Percentiles rank a stretch among this genome's conserved stretches.
These are phyloP conservation scores for Clunio marinus DNA, from an alignment of 2,888 invertebrate species.

Conservation along the genomic window DNA sequence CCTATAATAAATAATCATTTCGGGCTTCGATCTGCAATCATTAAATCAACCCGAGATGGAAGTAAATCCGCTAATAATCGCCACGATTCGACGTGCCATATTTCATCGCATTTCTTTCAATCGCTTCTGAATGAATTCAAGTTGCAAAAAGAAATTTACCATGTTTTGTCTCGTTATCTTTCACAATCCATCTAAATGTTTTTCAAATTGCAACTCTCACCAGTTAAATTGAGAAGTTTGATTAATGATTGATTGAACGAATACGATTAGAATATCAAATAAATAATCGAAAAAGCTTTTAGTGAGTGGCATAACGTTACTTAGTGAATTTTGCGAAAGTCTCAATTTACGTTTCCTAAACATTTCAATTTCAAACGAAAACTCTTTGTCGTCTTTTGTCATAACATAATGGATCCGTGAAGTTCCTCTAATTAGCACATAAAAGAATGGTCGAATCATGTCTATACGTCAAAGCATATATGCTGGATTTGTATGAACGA, in stretches of 20 bases:
- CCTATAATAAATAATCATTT: constrained; percentile 2
- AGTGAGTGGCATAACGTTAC: background rate
- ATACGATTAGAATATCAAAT: constrained; percentile 18
- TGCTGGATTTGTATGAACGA: background rate
- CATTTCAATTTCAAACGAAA: background rate
- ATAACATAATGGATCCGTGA: background rate
- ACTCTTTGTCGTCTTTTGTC: background rate
- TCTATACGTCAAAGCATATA: constrained; percentile 1
- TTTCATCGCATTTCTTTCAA: constrained; percentile 18
- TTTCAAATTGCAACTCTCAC: constrained; percentile 2
- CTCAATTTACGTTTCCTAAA: too few species aligned
- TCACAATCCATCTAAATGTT: background rate
- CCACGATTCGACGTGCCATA: constrained; percentile 17
- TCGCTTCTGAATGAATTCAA: background rate
- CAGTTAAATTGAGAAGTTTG: background rate
- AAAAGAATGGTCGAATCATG: constrained; percentile 35
- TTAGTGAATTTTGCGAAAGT: too few species aligned
- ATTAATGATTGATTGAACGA: constrained; percentile 26
- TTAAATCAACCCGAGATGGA: constrained; percentile 5
- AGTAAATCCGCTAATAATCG: constrained; percentile 1
- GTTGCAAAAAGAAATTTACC: constrained; percentile 6
- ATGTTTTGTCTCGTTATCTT: background rate
- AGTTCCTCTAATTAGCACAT: constrained; percentile 34
- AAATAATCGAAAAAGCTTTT: background rate
- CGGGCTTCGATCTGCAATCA: background rate